phyloP scores from a whole-genome alignment of 1,140 invertebrate genomes.

The Drosophila serrata region DNA sequence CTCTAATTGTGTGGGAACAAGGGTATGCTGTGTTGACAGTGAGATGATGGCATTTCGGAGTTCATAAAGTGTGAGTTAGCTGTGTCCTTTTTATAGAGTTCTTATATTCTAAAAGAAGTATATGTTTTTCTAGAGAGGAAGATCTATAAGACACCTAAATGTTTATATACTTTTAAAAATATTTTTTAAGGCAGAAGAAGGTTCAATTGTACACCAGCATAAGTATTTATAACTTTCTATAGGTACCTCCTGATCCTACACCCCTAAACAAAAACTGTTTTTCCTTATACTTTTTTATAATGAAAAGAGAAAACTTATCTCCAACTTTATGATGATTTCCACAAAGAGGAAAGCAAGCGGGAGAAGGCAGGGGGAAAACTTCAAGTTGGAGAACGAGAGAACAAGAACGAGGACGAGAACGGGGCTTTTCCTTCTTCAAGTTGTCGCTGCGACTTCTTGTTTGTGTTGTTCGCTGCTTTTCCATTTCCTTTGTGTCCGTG shows the following conservation, averaged over 20 bases:
- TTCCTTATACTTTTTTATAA: constrained; percentile 54
- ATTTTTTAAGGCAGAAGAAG: neutral
- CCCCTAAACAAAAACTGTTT: neutral
- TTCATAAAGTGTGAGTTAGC: neutral
- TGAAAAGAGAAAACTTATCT: constrained; percentile 83
- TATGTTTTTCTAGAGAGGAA: neutral
- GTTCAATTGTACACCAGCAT: neutral
- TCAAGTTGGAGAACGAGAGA: constrained; percentile 32
- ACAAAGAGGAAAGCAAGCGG: constrained; percentile 46
- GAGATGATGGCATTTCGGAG: neutral
- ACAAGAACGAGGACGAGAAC: constrained; percentile 46
- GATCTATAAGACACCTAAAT: neutral
- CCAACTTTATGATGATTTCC: constrained; percentile 82
- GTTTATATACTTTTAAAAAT: too few species aligned
- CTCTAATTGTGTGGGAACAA: neutral
- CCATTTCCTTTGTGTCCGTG: constrained; percentile 76
- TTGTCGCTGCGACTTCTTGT: constrained; percentile 67
- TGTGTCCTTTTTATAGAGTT: neutral
- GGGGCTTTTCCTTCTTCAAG: constrained; percentile 75
- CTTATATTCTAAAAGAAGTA: neutral
- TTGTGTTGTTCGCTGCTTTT: constrained; percentile 74
- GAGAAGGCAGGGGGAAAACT: constrained; percentile 21
- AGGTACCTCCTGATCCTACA: neutral
- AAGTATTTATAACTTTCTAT: neutral
- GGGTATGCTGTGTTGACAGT: constrained; percentile 1